Evolutionary conservation across 2,888 invertebrate genomes (phyloP).

Genomic region (Callinectes sapidus): DNA sequence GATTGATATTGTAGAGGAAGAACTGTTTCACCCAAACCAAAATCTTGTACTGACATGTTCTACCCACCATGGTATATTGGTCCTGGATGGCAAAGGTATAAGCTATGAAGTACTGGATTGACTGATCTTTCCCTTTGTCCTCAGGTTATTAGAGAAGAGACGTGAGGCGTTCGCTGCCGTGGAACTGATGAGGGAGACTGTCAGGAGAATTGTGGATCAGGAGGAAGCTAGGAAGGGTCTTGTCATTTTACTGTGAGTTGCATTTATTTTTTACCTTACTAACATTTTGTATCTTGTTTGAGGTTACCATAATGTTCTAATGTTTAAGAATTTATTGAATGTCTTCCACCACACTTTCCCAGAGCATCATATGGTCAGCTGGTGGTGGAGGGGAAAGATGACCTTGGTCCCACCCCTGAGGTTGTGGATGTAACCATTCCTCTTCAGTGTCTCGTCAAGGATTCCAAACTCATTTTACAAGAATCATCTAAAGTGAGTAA

Average conservation of each 20-base stretch:
- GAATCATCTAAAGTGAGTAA: slow-evolving; percentile 87
- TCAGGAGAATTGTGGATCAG: slow-evolving; percentile 86
- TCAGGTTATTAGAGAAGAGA: slow-evolving; percentile 85
- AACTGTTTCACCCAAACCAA: not conserved
- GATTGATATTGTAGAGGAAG: not conserved
- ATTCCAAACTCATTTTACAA: slow-evolving; percentile 88
- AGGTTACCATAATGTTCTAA: not conserved
- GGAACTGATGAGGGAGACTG: slow-evolving; percentile 93
- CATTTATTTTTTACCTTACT: not conserved
- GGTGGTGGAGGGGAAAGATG: slow-evolving; percentile 74
- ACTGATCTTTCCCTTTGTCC: not conserved
- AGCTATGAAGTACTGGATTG: not conserved
- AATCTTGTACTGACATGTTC: not conserved
- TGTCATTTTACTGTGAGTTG: slow-evolving; percentile 80
- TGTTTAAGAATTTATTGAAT: not conserved
- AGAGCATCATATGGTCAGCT: slow-evolving; percentile 82
- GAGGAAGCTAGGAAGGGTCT: slow-evolving; percentile 90
- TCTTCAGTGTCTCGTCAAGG: slow-evolving; percentile 93
- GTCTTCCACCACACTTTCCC: not conserved
- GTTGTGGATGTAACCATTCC: slow-evolving; percentile 95
- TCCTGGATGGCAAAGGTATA: not conserved
- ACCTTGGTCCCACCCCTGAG: slow-evolving; percentile 76
- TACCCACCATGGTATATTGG: not conserved
- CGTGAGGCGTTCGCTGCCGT: slow-evolving; percentile 90
- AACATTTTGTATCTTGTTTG: not conserved